These are phyloP conservation scores for Notechis scutatus DNA, from an alignment of 2,113 vertebrate species.

Conservation along the genomic window DNA sequence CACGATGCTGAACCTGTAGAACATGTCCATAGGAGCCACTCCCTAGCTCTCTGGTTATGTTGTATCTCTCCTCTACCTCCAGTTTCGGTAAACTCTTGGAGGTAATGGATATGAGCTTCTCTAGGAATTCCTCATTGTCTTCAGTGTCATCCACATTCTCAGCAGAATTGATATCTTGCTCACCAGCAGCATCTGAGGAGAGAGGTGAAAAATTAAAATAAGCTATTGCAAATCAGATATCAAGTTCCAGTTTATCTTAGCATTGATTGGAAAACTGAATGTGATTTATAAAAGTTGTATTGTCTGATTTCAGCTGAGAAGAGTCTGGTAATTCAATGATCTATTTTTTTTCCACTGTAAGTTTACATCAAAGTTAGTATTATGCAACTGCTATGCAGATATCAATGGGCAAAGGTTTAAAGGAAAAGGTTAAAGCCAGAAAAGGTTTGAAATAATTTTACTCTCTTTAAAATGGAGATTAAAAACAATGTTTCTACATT, in stretches of 20 bases:
- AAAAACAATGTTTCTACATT: neutral
- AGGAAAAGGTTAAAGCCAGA: neutral
- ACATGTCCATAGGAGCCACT: slow-evolving; percentile 86
- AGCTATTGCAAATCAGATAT: neutral
- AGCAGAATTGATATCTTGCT: neutral
- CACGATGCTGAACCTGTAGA: slow-evolving; percentile 80
- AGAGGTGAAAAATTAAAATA: neutral
- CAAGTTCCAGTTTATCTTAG: neutral
- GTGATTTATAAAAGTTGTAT: neutral
- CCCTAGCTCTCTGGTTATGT: slow-evolving; percentile 80
- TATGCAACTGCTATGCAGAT: neutral
- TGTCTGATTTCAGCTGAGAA: neutral
- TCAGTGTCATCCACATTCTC: slow-evolving; percentile 27
- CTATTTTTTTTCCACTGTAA: neutral
- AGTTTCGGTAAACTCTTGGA: slow-evolving; percentile 69
- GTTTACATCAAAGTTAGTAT: neutral
- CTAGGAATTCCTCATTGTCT: slow-evolving; percentile 71
- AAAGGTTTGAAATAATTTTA: neutral
- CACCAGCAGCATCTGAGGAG: slow-evolving; percentile 1
- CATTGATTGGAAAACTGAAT: neutral
- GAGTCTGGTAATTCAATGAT: neutral
- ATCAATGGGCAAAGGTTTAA: no score
- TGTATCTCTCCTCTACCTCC: slow-evolving; percentile 77
- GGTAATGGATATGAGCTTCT: slow-evolving; percentile 79
- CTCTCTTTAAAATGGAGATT: neutral